Percentiles rank a stretch among this genome's conserved stretches.
Conservation (phyloP, 1,140 invertebrate species). For the Ephestia elutella region DNA sequence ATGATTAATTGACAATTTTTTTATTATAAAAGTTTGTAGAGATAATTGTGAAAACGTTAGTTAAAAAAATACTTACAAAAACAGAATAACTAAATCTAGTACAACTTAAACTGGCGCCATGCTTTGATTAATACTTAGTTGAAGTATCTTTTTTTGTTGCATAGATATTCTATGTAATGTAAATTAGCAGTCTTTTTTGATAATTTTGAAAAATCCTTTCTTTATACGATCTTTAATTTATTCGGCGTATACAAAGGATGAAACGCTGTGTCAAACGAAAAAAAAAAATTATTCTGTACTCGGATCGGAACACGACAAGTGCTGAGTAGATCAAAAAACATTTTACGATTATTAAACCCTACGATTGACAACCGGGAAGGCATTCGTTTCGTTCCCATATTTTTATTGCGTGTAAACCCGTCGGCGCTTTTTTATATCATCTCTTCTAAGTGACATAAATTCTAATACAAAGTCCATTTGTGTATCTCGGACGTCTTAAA, state of each 20-base stretch:
- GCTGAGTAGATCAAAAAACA: slow-evolving; percentile 61
- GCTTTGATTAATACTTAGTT: too few relatives aligned
- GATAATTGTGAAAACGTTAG: too few relatives aligned
- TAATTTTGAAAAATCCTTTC: too few relatives aligned
- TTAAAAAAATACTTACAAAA: too few relatives aligned
- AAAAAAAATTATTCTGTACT: not conserved
- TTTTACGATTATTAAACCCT: slow-evolving; percentile 71
- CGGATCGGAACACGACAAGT: slow-evolving; percentile 2
- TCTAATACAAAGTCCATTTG: slow-evolving; percentile 73
- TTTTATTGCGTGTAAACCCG: slow-evolving; percentile 72
- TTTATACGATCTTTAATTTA: too few relatives aligned
- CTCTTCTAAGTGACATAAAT: slow-evolving; percentile 73
- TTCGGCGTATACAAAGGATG: not conserved
- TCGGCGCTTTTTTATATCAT: slow-evolving; percentile 71
- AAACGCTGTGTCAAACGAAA: not conserved
- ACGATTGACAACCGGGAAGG: slow-evolving; percentile 70
- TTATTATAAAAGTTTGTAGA: too few relatives aligned
- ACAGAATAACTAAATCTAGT: too few relatives aligned
- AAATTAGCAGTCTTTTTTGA: too few relatives aligned
- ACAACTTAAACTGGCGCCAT: too few relatives aligned
- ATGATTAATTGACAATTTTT: too few relatives aligned
- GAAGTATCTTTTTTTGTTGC: too few relatives aligned
- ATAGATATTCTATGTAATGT: too few relatives aligned
- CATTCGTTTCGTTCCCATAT: slow-evolving; percentile 68
- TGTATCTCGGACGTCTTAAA: slow-evolving; percentile 73